Base-by-base conservation (phyloP, 2,888 invertebrate species). In the Tuberolachnus salignus region DNA sequence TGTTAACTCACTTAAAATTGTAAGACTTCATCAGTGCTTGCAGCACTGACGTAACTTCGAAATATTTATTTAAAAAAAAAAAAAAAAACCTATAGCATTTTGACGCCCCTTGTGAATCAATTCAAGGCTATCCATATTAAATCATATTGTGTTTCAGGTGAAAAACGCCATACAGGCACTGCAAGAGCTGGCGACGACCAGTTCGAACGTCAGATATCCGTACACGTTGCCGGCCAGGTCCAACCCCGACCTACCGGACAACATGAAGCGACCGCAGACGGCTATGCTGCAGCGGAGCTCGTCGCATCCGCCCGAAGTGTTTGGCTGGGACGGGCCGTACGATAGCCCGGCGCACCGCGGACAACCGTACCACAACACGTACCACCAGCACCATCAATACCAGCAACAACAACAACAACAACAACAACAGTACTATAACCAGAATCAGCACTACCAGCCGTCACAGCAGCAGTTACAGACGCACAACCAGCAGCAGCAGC, bases 261-360 rank as follows among this genome's bases (percentile, higher is more conserved):
- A 80, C 59, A 75, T 67, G 64, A 80, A 80, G 16, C 85, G 82
- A 13, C 57, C 74, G 44, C 80, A 80, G 42, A 85, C 53, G 85
- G 85, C 82, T 26, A 69, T 83, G 88, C 87, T 94, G 72, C 92
- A 92, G 1, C 88, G 94, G 80, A 91, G 92, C 84, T 92, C 92
- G 80, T 94, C 94, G 2, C 94, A 94, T 86, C 94, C 94, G 0
- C 93, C 94, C 0, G 94, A 94, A 83, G 93, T 93, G 82, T 92
- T 94, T 85, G 91, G 91, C 83, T 92, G 93, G 89, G 92, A 92
- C 57, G 70, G 75, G 21, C 13, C 73, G 4, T 81, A 81, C 66
- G 67, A 69, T 46, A 75, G 75, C 19, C 75, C 70, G 70, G 44
- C 23, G 46, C 55, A 66, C 59, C 21, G 34, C 6, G 34, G 49